A percentile compares a stretch with the other conserved stretches of the same genome.
Evolutionary conservation across 2,113 vertebrate genomes (phyloP).

Genomic region (Gymnogyps californianus): DNA sequence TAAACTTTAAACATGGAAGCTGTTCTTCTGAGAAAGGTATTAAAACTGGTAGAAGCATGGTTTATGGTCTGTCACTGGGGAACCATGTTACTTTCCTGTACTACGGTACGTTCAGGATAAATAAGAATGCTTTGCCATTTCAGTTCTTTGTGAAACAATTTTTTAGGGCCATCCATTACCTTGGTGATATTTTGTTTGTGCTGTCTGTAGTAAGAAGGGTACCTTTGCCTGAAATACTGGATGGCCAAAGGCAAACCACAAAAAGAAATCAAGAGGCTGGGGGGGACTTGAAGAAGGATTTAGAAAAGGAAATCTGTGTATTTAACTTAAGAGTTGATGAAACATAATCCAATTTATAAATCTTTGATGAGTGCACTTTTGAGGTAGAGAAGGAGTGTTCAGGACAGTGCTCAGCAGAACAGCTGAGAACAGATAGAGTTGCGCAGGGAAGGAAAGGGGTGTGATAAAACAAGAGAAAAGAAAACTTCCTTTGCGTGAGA

Average conservation of each 20-base stretch:
- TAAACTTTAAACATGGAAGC: not conserved
- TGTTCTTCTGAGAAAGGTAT: slow-evolving; percentile 3
- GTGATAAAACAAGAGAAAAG: not conserved
- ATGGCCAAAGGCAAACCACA: not conserved
- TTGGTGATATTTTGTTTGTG: not conserved
- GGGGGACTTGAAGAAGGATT: not conserved
- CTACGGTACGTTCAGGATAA: not conserved
- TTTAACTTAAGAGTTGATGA: slow-evolving; percentile 16
- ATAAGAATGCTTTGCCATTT: not conserved
- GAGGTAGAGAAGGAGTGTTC: not conserved
- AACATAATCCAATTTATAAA: slow-evolving; percentile 16
- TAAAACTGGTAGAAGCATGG: not conserved
- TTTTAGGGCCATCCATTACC: not conserved
- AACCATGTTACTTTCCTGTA: not conserved
- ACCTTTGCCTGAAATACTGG: not conserved
- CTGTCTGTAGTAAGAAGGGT: not conserved
- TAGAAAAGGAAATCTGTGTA: not conserved
- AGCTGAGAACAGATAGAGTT: not conserved
- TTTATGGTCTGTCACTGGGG: not conserved
- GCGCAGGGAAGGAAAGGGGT: not conserved
- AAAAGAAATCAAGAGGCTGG: not conserved
- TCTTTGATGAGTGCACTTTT: not conserved
- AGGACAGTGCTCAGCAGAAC: not conserved
- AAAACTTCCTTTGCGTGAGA: not conserved
- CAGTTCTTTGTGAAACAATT: not conserved